Evolutionary conservation across 2,888 invertebrate species (phyloP).

Genomic region (Ochropleura leucogaster): DNA sequence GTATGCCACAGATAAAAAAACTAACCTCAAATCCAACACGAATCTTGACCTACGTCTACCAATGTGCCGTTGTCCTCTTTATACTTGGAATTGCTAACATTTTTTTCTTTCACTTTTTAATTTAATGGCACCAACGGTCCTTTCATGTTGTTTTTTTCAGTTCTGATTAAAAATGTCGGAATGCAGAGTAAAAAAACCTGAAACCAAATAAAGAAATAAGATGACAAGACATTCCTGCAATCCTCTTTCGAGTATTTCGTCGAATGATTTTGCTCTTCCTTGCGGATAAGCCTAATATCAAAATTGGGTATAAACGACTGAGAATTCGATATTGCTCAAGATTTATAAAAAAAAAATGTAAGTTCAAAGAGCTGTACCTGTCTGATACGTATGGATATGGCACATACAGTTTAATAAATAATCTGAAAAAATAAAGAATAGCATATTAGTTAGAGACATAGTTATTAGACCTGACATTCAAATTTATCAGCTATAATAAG

Average conservation of each 20-base stretch:
- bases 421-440: neutral
- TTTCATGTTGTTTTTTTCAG: constrained; percentile 25
- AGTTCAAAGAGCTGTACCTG: neutral
- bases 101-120: neutral
- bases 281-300: neutral
- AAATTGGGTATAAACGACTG: neutral
- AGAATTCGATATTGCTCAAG: neutral
- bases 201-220: neutral
- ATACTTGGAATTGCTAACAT: neutral
- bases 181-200: neutral
- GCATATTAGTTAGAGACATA: too few species aligned
- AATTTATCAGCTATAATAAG: too few species aligned
- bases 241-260: neutral
- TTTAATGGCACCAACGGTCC: constrained; percentile 19
- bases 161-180: neutral
- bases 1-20: constrained; percentile 22
- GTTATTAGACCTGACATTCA: too few species aligned
- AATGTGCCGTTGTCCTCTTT: constrained; percentile 39
- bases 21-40: constrained; percentile 8
- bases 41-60: constrained; percentile 55
- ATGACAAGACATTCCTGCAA: neutral
- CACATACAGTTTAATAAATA: neutral
- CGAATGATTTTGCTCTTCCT: neutral
- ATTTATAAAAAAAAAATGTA: neutral
- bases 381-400: neutral